Conservation (phyloP, 2,113 vertebrate genomes). For the Atherinomorus stipes region DNA sequence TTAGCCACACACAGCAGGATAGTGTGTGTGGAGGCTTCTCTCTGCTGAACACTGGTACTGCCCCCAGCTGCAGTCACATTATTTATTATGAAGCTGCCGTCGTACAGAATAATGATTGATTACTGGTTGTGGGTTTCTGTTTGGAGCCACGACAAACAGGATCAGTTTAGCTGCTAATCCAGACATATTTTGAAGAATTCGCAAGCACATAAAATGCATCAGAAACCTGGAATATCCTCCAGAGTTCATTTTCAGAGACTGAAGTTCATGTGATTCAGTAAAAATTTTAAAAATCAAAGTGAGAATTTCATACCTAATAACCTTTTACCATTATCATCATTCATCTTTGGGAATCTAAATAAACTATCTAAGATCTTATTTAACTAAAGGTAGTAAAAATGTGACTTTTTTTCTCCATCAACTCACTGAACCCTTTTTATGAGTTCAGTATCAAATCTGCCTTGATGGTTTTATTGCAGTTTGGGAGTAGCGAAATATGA, state of each 20-base stretch:
- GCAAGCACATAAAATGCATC: background rate
- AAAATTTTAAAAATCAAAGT: background rate
- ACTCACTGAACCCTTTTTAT: conserved; percentile 51
- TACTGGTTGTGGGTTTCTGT: conserved; percentile 8
- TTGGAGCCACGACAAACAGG: background rate
- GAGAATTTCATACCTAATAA: background rate
- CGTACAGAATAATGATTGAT: conserved; percentile 14
- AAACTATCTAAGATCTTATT: background rate
- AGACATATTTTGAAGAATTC: too few species aligned
- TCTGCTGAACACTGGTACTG: background rate
- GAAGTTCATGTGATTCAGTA: background rate
- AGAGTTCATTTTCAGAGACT: conserved; percentile 3
- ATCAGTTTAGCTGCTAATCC: background rate
- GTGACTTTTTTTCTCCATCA: background rate
- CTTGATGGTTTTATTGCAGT: conserved; percentile 55
- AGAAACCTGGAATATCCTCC: background rate
- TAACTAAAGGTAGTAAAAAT: background rate
- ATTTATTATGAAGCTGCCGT: background rate
- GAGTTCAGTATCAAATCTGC: conserved; percentile 20
- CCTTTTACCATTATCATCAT: background rate
- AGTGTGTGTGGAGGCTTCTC: background rate
- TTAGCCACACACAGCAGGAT: background rate
- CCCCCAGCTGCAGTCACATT: conserved; percentile 7
- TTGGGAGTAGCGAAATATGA: conserved; percentile 36
- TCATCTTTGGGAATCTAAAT: background rate